Base-by-base conservation (phyloP, 2,888 invertebrate genomes). In the Athalia circularis region DNA sequence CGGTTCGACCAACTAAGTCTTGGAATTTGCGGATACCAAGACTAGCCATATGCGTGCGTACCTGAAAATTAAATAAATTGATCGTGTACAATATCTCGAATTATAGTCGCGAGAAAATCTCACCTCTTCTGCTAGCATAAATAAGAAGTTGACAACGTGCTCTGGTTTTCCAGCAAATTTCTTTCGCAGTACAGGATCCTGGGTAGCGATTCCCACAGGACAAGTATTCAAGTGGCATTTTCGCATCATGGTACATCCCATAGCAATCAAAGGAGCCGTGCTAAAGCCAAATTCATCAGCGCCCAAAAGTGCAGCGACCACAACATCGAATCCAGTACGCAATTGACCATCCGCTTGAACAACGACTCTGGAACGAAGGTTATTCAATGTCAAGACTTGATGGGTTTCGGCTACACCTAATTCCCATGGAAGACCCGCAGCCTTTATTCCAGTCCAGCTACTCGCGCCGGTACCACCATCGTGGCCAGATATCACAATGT, bases 191-290 rank as follows among this genome's bases (percentile, higher is more conserved):
- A 95, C 93, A 0, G 99, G 99, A 92, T 99, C 99, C 91, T 99
- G 99, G 0, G 99, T 99, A 1, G 99, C 99, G 87, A 99, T 97
- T 80, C 99, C 99, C 80, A 99, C 99, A 0, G 99, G 99, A 84
- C 99, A 99, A 6, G 99, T 99, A 91, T 99, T 99, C 85, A 99
- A 92, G 90, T 99, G 99, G 87, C 99, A 99, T 90, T 99, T 99
- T 79, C 99, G 93, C 99, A 99, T 99, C 99, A 99, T 99, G 0
- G 99, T 99, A 88, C 99, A 99, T 4, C 99, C 99, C 91, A 99
- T 94, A 2, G 97, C 98, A 87, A 99, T 99, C 75, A 99, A 92
- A 0, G 99, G 99, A 3, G 99, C 99, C 0, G 99, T 99, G 89
- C 98, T 98, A 92, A 99, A 98, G 43, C 99, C 99, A 89, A 99